Conservation (phyloP, 2,113 vertebrate genomes). For the Tenrec ecaudatus region DNA sequence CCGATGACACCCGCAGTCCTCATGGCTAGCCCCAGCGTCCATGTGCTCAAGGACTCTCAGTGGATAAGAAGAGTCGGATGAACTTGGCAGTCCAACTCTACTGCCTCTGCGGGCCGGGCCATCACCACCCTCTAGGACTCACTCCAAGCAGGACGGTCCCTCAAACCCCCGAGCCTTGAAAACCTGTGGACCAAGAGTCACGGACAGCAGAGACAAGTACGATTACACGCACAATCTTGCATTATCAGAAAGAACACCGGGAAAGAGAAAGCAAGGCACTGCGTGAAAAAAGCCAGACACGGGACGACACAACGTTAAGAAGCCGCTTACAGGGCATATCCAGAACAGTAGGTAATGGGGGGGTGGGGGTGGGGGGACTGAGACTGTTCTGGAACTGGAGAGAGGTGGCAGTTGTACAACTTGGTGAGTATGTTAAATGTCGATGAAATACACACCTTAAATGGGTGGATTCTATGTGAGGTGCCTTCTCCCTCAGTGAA, state of each 20-base stretch:
- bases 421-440: background rate
- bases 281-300: background rate
- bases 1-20: background rate
- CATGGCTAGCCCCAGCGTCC: background rate
- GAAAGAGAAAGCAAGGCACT: too few relatives aligned
- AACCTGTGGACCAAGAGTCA: too few relatives aligned
- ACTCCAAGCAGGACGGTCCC: background rate
- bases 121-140: too few relatives aligned
- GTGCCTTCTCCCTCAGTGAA: background rate
- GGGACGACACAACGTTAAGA: background rate
- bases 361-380: too few relatives aligned
- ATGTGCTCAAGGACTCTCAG: too few relatives aligned
- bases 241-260: too few relatives aligned
- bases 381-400: background rate
- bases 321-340: background rate
- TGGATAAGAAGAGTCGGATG: too few relatives aligned
- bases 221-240: too few relatives aligned
- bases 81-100: too few relatives aligned
- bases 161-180: background rate
- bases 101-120: too few relatives aligned
- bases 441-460: background rate
- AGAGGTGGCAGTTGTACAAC: background rate
- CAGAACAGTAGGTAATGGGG: background rate
- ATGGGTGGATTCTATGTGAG: background rate
- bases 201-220: too few relatives aligned